These are phyloP conservation scores for Argyrosomus japonicus DNA, from an alignment of 2,113 vertebrate genomes.

Conservation along the genomic window DNA sequence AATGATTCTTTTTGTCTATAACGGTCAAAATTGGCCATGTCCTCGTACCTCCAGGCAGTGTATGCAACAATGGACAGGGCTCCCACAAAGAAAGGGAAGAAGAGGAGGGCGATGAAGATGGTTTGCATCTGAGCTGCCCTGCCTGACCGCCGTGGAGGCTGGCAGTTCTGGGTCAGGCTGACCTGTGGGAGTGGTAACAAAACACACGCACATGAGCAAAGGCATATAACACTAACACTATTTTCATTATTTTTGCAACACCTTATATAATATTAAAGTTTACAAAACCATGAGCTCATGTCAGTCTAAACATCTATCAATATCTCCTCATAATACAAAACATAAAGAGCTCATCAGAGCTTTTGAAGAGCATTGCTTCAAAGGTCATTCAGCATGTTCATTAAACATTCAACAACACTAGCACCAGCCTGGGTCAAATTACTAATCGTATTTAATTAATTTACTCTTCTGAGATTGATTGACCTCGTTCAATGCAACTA, in stretches of 20 bases:
- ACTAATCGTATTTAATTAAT: conserved; percentile 34
- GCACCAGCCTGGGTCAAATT: conserved; percentile 43
- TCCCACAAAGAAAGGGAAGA: conserved; percentile 92
- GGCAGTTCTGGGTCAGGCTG: conserved; percentile 93
- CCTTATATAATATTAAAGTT: background rate
- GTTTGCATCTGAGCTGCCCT: conserved; percentile 94
- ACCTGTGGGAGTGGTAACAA: conserved; percentile 77
- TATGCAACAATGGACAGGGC: conserved; percentile 87
- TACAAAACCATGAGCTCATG: background rate
- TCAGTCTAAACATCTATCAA: background rate
- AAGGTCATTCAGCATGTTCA: conserved; percentile 51
- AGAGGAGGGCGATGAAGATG: conserved; percentile 90
- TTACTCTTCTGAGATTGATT: conserved; percentile 41
- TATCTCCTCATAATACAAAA: conserved; percentile 24
- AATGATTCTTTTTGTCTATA: background rate
- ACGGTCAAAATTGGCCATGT: background rate
- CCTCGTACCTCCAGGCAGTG: conserved; percentile 91
- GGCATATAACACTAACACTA: background rate
- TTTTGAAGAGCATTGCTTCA: conserved; percentile 34
- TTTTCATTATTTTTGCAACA: background rate
- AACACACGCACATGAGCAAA: conserved; percentile 3
- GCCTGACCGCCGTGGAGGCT: conserved; percentile 89
- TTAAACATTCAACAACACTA: conserved; percentile 58
- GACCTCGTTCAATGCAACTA: conserved; percentile 3
- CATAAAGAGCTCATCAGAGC: background rate